These are phyloP conservation scores for Drosophila peninsularis DNA, from an alignment of 2,888 invertebrate genomes.

Conservation along the genomic window DNA sequence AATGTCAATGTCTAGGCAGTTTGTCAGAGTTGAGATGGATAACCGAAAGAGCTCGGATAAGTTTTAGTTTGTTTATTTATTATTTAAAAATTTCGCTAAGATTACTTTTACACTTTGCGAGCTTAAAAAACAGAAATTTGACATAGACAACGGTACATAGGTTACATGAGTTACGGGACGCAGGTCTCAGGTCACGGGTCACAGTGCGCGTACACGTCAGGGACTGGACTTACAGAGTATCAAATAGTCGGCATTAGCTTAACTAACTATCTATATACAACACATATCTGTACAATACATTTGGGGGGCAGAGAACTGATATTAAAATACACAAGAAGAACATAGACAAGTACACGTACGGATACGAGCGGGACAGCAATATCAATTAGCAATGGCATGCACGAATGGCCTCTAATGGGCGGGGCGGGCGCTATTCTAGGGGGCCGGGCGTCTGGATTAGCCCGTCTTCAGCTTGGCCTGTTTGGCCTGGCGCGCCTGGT, in stretches of 20 bases:
- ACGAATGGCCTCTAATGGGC: conserved; percentile 4
- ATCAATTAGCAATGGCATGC: conserved; percentile 14
- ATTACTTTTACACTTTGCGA: conserved; percentile 15
- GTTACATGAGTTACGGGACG: conserved; percentile 2
- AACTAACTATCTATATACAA: conserved; percentile 45
- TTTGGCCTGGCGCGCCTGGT: conserved; percentile 30
- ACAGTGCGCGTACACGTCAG: not conserved
- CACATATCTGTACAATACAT: conserved; percentile 23
- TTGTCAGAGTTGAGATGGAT: not conserved
- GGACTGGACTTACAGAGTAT: conserved; percentile 7
- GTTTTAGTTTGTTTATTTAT: conserved; percentile 10
- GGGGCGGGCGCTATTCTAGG: too few relatives aligned
- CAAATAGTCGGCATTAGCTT: conserved; percentile 5
- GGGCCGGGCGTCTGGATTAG: conserved; percentile 15
- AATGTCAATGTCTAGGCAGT: not conserved
- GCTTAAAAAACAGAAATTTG: conserved; percentile 18
- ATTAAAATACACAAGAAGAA: not conserved
- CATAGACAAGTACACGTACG: not conserved
- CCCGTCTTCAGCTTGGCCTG: conserved; percentile 41
- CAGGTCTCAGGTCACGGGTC: not conserved
- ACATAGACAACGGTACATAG: not conserved
- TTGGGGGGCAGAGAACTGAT: not conserved
- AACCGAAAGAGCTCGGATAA: not conserved
- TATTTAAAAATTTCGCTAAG: conserved; percentile 28
- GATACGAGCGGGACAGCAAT: conserved; percentile 22